These are phyloP conservation scores for Odontamblyopus rebecca DNA, from an alignment of 2,797 vertebrate species.

Conservation along the genomic window DNA sequence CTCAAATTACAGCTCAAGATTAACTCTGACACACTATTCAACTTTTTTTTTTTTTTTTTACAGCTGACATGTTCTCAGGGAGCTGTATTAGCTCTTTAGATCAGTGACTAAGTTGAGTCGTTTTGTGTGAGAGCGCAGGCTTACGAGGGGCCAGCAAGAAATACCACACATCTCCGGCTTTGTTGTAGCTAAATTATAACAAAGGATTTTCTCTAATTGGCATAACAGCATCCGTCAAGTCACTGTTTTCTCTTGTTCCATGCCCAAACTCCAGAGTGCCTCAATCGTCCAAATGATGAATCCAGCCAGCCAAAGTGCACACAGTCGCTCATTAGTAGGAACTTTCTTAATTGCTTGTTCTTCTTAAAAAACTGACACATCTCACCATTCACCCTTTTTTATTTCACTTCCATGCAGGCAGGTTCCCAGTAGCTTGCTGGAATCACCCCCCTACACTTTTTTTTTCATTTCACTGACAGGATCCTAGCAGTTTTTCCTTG, in stretches of 20 bases:
- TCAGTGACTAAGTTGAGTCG: not conserved
- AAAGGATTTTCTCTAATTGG: conserved; percentile 40
- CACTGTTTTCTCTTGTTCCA: conserved; percentile 42
- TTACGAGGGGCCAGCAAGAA: conserved; percentile 17
- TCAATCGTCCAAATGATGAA: conserved; percentile 33
- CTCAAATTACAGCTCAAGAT: no score
- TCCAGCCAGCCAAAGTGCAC: conserved; percentile 38
- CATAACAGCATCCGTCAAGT: conserved; percentile 27
- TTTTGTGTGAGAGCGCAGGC: conserved; percentile 5
- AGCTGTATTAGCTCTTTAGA: not conserved
- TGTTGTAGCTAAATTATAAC: conserved; percentile 31
- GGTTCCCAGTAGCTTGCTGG: conserved; percentile 24
- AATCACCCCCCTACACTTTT: conserved; percentile 24
- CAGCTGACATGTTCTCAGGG: no score
- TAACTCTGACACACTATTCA: no score
- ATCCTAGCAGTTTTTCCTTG: conserved; percentile 28
- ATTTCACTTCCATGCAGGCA: conserved; percentile 20
- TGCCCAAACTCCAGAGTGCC: conserved; percentile 34
- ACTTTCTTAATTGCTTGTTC: conserved; percentile 62
- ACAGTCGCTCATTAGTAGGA: conserved; percentile 55
- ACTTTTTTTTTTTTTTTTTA: no score
- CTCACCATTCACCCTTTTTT: conserved; percentile 33
- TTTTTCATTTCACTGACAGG: conserved; percentile 45
- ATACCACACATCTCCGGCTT: conserved; percentile 19
- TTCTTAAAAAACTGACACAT: conserved; percentile 44